Conservation (phyloP, 1,140 invertebrate species). For the Aethina tumida region DNA sequence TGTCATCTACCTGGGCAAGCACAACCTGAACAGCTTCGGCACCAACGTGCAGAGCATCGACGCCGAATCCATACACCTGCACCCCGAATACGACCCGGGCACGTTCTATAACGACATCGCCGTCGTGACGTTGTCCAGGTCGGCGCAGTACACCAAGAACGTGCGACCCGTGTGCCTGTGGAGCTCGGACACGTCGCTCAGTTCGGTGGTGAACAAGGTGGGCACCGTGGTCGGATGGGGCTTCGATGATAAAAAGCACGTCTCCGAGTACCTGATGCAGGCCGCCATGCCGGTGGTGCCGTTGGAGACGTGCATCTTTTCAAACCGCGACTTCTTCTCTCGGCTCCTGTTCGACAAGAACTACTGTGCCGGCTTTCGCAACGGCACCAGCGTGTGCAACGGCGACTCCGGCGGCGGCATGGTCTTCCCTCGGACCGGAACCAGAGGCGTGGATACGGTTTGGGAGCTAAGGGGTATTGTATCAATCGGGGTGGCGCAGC, state of each 20-base stretch:
- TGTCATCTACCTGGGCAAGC: conserved; percentile 23
- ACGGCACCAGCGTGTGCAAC: conserved; percentile 44
- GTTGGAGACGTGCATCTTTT: conserved; percentile 35
- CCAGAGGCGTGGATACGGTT: conserved; percentile 31
- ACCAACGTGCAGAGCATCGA: conserved; percentile 25
- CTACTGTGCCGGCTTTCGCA: conserved; percentile 39
- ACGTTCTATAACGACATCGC: conserved; percentile 55
- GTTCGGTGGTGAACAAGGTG: conserved; percentile 18
- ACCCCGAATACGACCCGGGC: conserved; percentile 46
- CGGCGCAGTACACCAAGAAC: conserved; percentile 36
- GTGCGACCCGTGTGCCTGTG: conserved; percentile 48
- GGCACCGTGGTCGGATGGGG: conserved; percentile 38
- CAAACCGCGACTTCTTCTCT: conserved; percentile 36
- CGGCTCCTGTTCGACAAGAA: conserved; percentile 37
- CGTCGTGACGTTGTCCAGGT: conserved; percentile 42
- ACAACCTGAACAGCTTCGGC: conserved; percentile 24
- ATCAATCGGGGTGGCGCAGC: conserved; percentile 41
- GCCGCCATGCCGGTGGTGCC: conserved; percentile 38
- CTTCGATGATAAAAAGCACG: conserved; percentile 33
- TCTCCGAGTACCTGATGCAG: conserved; percentile 35
- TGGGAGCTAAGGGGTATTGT: conserved; percentile 48
- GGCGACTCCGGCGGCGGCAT: conserved; percentile 53
- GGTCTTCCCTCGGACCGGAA: conserved; percentile 37
- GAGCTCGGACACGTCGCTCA: conserved; percentile 20
- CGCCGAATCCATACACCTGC: conserved; percentile 40